phyloP scores from a whole-genome alignment of 2,113 vertebrate species.

The Taxidea taxus region DNA sequence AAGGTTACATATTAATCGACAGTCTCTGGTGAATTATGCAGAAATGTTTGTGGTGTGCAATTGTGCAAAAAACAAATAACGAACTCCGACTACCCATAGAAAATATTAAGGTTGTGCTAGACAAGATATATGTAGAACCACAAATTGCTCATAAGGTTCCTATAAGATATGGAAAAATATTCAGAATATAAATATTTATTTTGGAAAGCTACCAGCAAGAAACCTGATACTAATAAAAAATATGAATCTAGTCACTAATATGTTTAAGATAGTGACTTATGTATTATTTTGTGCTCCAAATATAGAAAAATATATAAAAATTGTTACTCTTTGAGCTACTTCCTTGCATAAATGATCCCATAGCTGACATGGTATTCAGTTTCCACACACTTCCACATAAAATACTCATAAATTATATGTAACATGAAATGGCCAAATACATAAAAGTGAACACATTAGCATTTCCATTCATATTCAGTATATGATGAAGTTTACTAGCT shows the following conservation, averaged over 20 bases:
- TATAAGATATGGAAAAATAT: background rate
- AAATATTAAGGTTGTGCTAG: background rate
- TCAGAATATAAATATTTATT: background rate
- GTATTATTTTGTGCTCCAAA: background rate
- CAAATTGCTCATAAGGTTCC: background rate
- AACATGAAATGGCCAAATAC: background rate
- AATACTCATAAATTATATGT: constrained; percentile 19
- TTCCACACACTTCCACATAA: constrained; percentile 19
- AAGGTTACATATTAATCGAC: background rate
- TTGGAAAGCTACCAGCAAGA: background rate
- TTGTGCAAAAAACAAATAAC: background rate
- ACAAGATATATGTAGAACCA: background rate
- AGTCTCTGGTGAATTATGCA: background rate
- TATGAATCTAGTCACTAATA: background rate
- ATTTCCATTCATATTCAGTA: constrained; percentile 31
- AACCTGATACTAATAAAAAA: background rate
- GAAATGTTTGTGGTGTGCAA: background rate
- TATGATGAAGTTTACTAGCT: background rate
- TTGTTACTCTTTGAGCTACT: background rate
- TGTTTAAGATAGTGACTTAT: background rate
- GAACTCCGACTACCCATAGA: background rate
- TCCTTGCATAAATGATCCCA: background rate
- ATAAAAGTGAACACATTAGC: background rate
- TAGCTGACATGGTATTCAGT: background rate
- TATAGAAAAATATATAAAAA: background rate